Evolutionary conservation across 2,888 invertebrate genomes (phyloP).

Genomic region (Himalopsyche japonica): DNA sequence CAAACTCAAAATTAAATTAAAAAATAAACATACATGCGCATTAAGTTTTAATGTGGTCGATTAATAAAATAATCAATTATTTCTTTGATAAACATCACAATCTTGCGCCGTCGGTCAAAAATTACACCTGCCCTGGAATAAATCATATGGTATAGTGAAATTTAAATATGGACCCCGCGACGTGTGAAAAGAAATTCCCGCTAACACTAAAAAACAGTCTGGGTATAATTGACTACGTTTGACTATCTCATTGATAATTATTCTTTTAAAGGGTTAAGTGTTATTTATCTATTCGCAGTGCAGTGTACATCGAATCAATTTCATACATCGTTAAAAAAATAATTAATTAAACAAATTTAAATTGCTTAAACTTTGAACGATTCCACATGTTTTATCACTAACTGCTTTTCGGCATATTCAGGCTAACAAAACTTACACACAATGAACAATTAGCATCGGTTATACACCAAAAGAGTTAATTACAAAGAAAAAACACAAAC

Average conservation of each 20-base stretch:
- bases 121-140: not conserved
- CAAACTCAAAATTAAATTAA: not conserved
- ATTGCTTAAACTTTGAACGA: no score
- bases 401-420: no score
- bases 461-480: no score
- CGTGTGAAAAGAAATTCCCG: not conserved
- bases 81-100: not conserved
- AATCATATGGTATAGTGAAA: not conserved
- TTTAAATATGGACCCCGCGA: not conserved
- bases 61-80: not conserved
- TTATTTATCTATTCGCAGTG: not conserved
- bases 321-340: no score
- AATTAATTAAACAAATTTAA: no score
- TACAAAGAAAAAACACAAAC: no score
- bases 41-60: not conserved
- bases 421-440: no score
- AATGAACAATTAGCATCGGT: no score
- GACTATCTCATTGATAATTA: not conserved
- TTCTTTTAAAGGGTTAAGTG: not conserved
- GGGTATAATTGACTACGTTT: not conserved
- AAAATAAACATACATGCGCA: not conserved
- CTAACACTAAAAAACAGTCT: not conserved
- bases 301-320: not conserved
- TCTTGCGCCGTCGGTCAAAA: not conserved
- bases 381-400: no score